Base-by-base conservation (phyloP, 2,888 invertebrate genomes). In the Iselma pallidipennis region DNA sequence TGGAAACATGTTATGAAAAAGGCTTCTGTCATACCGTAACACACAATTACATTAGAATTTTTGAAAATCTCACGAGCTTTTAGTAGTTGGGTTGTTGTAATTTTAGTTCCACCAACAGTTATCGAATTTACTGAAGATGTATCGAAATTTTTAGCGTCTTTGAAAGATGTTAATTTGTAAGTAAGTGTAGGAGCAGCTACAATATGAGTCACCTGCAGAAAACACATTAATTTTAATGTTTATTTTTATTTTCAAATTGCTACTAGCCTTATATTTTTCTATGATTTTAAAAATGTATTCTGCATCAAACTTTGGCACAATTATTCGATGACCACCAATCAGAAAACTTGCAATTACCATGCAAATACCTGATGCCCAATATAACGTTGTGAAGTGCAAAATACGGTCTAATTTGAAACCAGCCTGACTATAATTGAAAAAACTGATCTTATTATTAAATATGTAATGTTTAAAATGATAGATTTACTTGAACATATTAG, bases 21-120 rank as follows among this genome's bases (percentile, higher is more conserved):
- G 1, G 80, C 48, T 69, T 83, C 83, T 29, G 80, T 82, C 77
- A 82, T 80, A 1, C 83, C 84, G 55, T 78, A 83, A 1, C 66
- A 66, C 37, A 79, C 76, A 0, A 68, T 21, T 0, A 82, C 76
- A 33, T 78, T 74, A 0, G 80, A 77, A 6, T 73, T 63, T 28
- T 81, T 81, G 3, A 78, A 66, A n/a, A 79, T 23, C 37, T 60
- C 51, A 50, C 71, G 57, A 2, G 72, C 29, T 54, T 66, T 66
- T 37, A 58, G 23, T 26, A 73, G 55, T 48, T 70, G 70, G 6
- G 62, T 58, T 2, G 56, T 54, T 9, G 68, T 61, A 6, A 70
- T 61, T 5, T 70, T 62, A 12, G 72, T 68, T 16, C 72, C 76
- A 23, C 71, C 72, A 12, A 72, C 54, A 7, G 1, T 1, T 33